Evolutionary conservation across 2,797 vertebrate species (phyloP).

Genomic region (Pagetopsis macropterus): DNA sequence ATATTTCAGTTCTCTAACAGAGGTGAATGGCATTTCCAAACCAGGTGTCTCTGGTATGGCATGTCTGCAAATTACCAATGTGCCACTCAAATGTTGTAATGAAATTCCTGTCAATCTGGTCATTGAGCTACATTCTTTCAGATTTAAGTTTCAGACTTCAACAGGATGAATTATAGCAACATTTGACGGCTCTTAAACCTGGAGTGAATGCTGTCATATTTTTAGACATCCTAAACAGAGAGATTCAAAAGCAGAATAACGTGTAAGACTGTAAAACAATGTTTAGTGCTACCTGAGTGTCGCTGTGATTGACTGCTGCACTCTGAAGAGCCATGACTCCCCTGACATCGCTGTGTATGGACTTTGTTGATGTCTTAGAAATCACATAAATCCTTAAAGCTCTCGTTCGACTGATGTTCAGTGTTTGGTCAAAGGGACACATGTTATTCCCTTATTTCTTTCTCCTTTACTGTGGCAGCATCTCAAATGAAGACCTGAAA

Average conservation of each 20-base stretch:
- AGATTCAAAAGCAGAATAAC: not conserved
- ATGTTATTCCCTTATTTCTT: slow-evolving; percentile 18
- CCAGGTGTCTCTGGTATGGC: slow-evolving; percentile 13
- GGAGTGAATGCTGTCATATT: not conserved
- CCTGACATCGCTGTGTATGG: slow-evolving; percentile 65
- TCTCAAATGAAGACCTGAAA: slow-evolving; percentile 70
- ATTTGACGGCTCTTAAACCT: slow-evolving; percentile 14
- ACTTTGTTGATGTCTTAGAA: slow-evolving; percentile 60
- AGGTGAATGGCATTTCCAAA: slow-evolving; percentile 23
- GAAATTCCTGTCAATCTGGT: slow-evolving; percentile 25
- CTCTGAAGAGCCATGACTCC: slow-evolving; percentile 63
- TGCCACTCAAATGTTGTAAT: slow-evolving; percentile 27
- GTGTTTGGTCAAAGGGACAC: slow-evolving; percentile 66
- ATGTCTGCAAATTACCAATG: slow-evolving; percentile 36
- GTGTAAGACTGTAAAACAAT: slow-evolving; percentile 6
- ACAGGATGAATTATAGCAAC: not conserved
- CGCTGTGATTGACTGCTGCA: slow-evolving; percentile 63
- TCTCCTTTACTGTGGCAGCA: slow-evolving; percentile 44
- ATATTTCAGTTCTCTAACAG: slow-evolving; percentile 25
- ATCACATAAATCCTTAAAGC: slow-evolving; percentile 52
- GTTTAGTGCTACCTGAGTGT: slow-evolving; percentile 16
- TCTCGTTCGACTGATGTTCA: slow-evolving; percentile 53
- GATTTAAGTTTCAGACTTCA: slow-evolving; percentile 35
- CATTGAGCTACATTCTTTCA: slow-evolving; percentile 11
- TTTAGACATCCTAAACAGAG: not conserved